Evolutionary conservation across 1,140 invertebrate genomes (phyloP), one percentile per base, ranked within the genome.

Genomic region (Drosophila tsacasi): DNA sequence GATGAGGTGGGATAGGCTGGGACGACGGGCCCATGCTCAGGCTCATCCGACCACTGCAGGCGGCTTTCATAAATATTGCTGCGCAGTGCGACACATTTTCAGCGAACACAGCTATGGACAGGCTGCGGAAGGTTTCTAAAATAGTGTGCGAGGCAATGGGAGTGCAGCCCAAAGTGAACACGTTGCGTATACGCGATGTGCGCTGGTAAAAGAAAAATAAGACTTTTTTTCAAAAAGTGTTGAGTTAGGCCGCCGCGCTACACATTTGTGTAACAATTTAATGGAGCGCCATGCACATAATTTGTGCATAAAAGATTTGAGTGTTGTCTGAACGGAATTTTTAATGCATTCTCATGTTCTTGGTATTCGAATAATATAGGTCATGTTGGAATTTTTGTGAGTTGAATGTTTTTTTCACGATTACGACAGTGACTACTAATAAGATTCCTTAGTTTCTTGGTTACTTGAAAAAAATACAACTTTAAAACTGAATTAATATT

Each of bases 31-130:
- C 25, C 23, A 13, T 42, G 23, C 3, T n/a, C 19, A 19, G 25
- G n/a, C 50, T 35, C 42, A 32, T 40, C 32, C 44, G 63, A 58
- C 82, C 67, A 81, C 74, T 85, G 76, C 67, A 65, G 52, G 50
- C 49, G 68, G 42, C 37, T 66, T 63, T 76, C 61, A 65, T 65
- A 58, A 62, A 50, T 75, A 62, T 58, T 60, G 62, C 55, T 37
- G 44, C 42, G 35, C 49, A 58, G 46, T 49, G 76, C 60, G 76
- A 79, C 76, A 79, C 54, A 72, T 78, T 71, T 78, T 71, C 40
- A 10, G 12, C 19, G 13, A 17, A 25, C 12, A 52, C 8, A 58
- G 19, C 21, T 30, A 57, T 78, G 65, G 50, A 78, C 17, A 58
- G 42, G 37, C 63, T 40, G 50, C 63, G 49, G 21, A 62, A n/a